These are phyloP conservation scores for Amiota minor DNA, from an alignment of 2,888 invertebrate species.

Conservation along the genomic window DNA sequence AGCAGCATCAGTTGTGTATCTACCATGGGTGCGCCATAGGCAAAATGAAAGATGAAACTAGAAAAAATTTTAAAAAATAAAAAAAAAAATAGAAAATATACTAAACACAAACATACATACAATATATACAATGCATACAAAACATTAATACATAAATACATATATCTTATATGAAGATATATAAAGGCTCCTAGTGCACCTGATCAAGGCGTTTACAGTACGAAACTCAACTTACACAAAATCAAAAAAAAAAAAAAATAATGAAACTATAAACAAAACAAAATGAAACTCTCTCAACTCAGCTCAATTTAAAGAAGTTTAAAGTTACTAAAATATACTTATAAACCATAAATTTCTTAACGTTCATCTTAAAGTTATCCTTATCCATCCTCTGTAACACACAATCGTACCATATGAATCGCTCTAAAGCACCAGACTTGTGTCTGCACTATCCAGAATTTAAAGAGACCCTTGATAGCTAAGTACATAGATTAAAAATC, in stretches of 20 bases:
- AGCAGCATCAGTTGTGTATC: conserved; percentile 70
- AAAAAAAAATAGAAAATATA: conserved; percentile 2
- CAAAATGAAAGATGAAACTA: neutral
- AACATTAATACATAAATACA: conserved; percentile 2
- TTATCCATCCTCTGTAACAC: too few relatives aligned
- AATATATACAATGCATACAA: conserved; percentile 12
- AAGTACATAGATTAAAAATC: too few relatives aligned
- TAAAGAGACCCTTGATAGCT: too few relatives aligned
- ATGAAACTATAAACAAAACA: too few relatives aligned
- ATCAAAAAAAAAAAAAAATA: conserved; percentile 6
- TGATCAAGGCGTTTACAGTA: conserved; percentile 27
- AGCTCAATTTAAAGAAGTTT: conserved; percentile 10
- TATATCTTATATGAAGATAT: conserved; percentile 38
- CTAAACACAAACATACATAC: conserved; percentile 1
- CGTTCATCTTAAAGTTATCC: too few relatives aligned
- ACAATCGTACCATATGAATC: too few relatives aligned
- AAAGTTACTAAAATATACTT: too few relatives aligned
- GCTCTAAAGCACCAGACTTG: too few relatives aligned
- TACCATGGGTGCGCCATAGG: conserved; percentile 51
- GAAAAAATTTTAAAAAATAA: too few relatives aligned
- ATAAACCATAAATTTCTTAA: too few relatives aligned
- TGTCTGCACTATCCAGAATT: too few relatives aligned
- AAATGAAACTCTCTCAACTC: conserved; percentile 24
- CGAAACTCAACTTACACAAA: conserved; percentile 30
- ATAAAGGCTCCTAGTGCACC: conserved; percentile 37